phyloP scores from a whole-genome alignment of 2,888 invertebrate genomes.

The Elysia crispata region DNA sequence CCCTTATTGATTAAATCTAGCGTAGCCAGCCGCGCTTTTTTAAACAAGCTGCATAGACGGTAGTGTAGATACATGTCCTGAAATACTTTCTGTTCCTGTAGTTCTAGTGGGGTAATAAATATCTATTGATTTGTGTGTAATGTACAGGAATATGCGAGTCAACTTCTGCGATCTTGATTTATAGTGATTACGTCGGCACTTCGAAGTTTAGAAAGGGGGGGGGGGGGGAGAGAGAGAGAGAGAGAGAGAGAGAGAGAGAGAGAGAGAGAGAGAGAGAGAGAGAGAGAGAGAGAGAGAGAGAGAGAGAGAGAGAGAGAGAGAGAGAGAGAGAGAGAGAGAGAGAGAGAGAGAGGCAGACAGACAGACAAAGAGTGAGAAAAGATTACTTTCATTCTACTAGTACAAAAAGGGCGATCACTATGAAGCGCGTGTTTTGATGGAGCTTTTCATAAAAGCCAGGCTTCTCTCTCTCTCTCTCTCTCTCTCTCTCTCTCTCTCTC shows the following conservation, averaged over 20 bases:
- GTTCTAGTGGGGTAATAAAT: too few species aligned
- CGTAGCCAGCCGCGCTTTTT: too few species aligned
- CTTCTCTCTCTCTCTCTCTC: background rate
- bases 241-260: conserved; percentile 28
- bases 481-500: conserved; percentile 29
- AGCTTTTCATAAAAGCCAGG: background rate
- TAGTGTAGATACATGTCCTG: too few species aligned
- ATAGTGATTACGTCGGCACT: too few species aligned
- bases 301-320: conserved; percentile 20
- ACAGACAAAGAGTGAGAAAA: conserved; percentile 2
- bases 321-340: conserved; percentile 17
- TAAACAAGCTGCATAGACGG: too few species aligned
- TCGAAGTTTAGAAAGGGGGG: background rate
- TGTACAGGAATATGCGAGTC: too few species aligned
- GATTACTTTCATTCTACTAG: background rate
- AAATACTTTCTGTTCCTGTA: too few species aligned
- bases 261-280: conserved; percentile 6
- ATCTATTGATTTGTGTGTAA: too few species aligned
- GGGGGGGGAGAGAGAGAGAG: conserved; percentile 19
- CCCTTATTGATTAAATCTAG: too few species aligned
- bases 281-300: background rate
- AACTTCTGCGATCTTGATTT: too few species aligned
- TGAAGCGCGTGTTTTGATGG: too few species aligned
- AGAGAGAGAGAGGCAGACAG: conserved; percentile 7
- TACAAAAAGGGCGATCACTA: too few species aligned